Conservation (phyloP, 2,888 invertebrate species). For the Listrodromus nycthemerus region DNA sequence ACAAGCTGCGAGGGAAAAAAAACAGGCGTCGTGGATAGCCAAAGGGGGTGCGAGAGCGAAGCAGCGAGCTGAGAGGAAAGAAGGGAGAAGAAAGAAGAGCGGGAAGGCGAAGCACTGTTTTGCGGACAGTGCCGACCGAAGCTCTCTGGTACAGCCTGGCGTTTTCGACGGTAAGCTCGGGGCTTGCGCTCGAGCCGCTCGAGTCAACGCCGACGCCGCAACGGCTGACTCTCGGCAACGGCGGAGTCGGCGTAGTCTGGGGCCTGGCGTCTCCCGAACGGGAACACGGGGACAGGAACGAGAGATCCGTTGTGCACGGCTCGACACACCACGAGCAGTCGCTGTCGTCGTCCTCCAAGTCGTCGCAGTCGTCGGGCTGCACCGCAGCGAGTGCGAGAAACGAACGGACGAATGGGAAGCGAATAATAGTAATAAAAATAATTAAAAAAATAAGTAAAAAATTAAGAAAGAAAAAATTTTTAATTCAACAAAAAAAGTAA, state of each 20-base stretch:
- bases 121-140: slow-evolving; percentile 52
- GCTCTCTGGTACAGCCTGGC: slow-evolving; percentile 22
- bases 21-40: slow-evolving; percentile 31
- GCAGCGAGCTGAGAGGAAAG: slow-evolving; percentile 45
- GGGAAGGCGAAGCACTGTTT: slow-evolving; percentile 57
- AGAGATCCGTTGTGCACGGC: slow-evolving; percentile 47
- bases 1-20: slow-evolving; percentile 16
- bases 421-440: neutral
- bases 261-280: slow-evolving; percentile 79
- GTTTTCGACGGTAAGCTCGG: slow-evolving; percentile 53
- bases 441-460: neutral
- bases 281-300: slow-evolving; percentile 69
- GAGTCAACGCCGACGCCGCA: slow-evolving; percentile 79
- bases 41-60: slow-evolving; percentile 44
- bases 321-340: neutral
- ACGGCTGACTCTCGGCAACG: slow-evolving; percentile 67
- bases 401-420: neutral
- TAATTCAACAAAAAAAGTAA: neutral
- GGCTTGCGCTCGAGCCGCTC: slow-evolving; percentile 76
- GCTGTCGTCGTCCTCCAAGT: slow-evolving; percentile 5
- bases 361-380: neutral
- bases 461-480: neutral
- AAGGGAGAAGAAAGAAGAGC: neutral
- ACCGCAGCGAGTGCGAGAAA: neutral
- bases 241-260: slow-evolving; percentile 82